Evolutionary conservation across 2,888 invertebrate genomes (phyloP).

Genomic region (Macrosoma leucophasiata): DNA sequence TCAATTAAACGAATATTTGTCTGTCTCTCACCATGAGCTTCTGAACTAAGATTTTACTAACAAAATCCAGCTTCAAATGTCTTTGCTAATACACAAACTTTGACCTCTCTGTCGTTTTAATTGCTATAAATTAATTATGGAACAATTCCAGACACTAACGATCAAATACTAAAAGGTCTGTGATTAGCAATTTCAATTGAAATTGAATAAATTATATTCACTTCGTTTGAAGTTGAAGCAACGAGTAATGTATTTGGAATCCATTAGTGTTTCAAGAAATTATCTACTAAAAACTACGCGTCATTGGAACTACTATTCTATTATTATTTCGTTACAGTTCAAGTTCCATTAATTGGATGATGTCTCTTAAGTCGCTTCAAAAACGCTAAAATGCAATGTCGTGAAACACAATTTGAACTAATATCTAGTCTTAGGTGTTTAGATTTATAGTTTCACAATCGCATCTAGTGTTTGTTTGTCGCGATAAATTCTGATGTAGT

Average conservation of each 20-base stretch:
- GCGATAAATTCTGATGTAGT: conserved; percentile 27
- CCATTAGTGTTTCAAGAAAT: conserved; percentile 28
- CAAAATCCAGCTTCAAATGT: too few species aligned
- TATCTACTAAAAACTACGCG: conserved; percentile 7
- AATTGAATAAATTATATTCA: conserved; percentile 34
- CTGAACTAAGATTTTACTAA: too few species aligned
- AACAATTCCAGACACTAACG: too few species aligned
- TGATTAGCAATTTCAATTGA: background rate
- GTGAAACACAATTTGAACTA: conserved; percentile 43
- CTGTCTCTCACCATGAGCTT: too few species aligned
- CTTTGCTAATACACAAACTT: too few species aligned
- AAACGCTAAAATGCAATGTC: conserved; percentile 21
- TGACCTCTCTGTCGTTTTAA: too few species aligned
- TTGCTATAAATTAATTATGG: too few species aligned
- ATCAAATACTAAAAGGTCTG: too few species aligned
- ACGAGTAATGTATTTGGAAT: conserved; percentile 33
- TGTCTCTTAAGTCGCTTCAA: conserved; percentile 8
- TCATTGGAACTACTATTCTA: background rate
- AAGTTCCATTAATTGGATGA: background rate
- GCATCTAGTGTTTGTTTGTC: conserved; percentile 24
- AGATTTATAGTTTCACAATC: conserved; percentile 39
- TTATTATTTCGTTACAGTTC: background rate
- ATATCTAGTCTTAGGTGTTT: conserved; percentile 40
- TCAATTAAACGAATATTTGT: too few species aligned
- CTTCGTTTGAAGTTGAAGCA: conserved; percentile 29